Evolutionary conservation across 2,888 invertebrate species (phyloP).

Genomic region (Oligia fasciuncula): DNA sequence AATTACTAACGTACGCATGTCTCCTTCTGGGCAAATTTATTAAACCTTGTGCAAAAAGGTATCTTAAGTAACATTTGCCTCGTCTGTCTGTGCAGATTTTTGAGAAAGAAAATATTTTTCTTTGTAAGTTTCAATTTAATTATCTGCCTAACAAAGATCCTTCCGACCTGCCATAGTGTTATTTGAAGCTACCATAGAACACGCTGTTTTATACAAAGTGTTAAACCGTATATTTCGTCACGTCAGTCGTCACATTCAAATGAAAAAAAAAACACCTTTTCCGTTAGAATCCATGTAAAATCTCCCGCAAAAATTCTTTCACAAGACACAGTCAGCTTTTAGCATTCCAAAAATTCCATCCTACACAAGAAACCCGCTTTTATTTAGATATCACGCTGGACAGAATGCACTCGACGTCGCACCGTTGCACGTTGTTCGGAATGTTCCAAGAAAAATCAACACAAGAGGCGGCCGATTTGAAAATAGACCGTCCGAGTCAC

Average conservation of each 20-base stretch:
- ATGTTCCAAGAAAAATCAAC: conserved; percentile 63
- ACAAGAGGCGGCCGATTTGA: conserved; percentile 56
- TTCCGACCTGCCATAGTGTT: not conserved
- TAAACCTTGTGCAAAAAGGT: not conserved
- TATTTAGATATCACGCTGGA: conserved; percentile 40
- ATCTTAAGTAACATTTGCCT: not conserved
- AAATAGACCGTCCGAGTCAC: conserved; percentile 61
- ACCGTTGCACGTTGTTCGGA: conserved; percentile 36
- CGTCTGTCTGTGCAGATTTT: not conserved
- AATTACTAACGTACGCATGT: conserved; percentile 8
- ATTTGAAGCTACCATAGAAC: not conserved
- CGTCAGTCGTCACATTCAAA: not conserved
- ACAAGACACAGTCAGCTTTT: conserved; percentile 20
- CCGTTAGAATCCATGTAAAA: not conserved
- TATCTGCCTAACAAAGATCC: not conserved
- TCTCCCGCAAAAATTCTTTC: conserved; percentile 5
- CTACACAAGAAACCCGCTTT: conserved; percentile 32
- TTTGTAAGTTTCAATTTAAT: not conserved
- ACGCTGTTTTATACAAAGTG: not conserved
- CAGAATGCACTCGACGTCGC: conserved; percentile 46
- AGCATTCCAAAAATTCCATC: conserved; percentile 20
- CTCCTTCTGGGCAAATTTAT: not conserved
- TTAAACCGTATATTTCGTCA: not conserved
- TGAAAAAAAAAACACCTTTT: not conserved
- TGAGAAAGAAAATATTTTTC: not conserved